Percentiles rank a stretch among this genome's conserved stretches.
Evolutionary conservation across 2,797 vertebrate genomes (phyloP).

Genomic region (Artibeus jamaicensis): DNA sequence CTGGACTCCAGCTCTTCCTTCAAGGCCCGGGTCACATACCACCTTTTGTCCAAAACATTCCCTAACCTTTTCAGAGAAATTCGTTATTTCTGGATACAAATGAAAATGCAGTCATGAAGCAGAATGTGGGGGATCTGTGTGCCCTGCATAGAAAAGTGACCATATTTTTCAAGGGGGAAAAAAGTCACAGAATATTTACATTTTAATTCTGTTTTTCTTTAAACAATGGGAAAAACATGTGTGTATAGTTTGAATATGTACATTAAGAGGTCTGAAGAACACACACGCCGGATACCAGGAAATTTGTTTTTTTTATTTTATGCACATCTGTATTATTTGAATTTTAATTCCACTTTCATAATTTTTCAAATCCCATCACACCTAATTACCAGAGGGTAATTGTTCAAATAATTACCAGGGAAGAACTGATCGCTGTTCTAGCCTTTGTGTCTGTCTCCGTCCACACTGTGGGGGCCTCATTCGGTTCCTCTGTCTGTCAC

Average conservation of each 20-base stretch:
- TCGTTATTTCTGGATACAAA: neutral
- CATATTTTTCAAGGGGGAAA: neutral
- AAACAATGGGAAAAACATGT: slow-evolving; percentile 10
- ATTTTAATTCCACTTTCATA: neutral
- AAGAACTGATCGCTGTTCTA: neutral
- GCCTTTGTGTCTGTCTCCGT: neutral
- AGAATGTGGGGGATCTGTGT: neutral
- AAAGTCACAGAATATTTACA: neutral
- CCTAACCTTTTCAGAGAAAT: slow-evolving; percentile 8
- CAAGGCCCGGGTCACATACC: neutral
- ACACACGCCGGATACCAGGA: neutral
- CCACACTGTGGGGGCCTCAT: neutral
- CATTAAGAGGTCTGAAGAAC: slow-evolving; percentile 16
- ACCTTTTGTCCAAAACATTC: neutral
- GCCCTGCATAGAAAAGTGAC: neutral
- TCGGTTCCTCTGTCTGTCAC: neutral
- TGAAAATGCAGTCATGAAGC: neutral
- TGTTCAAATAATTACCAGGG: neutral
- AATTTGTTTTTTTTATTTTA: slow-evolving; percentile 22
- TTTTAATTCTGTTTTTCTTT: slow-evolving; percentile 16
- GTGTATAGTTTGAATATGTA: neutral
- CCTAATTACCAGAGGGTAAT: neutral
- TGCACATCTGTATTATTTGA: neutral
- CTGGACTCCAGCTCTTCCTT: neutral
- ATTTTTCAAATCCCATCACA: slow-evolving; percentile 7